phyloP scores from a whole-genome alignment of 1,140 invertebrate genomes.

The Cryptotermes secundus region DNA sequence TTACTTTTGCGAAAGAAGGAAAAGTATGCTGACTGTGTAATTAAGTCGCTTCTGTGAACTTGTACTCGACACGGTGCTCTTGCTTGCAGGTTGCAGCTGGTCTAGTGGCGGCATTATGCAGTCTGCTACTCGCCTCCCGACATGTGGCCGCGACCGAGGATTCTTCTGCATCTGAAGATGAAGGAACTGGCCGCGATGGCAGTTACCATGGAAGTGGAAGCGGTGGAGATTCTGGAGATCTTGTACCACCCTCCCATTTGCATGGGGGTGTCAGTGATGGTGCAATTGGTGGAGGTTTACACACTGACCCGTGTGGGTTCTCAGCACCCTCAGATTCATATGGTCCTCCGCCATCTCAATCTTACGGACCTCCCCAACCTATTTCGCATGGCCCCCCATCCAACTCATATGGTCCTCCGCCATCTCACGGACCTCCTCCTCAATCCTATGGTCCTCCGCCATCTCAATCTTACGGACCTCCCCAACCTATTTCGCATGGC shows the following conservation, averaged over 20 bases:
- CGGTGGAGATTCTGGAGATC: constrained; percentile 12
- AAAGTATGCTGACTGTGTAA: too few relatives aligned
- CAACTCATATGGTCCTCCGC: not conserved
- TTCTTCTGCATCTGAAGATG: not conserved
- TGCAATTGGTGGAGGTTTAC: not conserved
- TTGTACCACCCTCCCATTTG: constrained; percentile 6
- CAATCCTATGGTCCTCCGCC: constrained; percentile 26
- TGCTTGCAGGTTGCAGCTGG: not conserved
- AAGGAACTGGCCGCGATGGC: not conserved
- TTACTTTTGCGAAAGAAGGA: too few relatives aligned
- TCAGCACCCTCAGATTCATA: not conserved
- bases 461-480: not conserved
- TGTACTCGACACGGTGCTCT: too few relatives aligned
- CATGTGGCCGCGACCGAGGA: not conserved
- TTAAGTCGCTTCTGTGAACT: too few relatives aligned
- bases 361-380: not conserved
- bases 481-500: not conserved
- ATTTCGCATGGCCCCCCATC: not conserved
- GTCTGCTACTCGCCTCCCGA: not conserved
- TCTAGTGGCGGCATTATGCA: not conserved
- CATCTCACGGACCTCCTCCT: constrained; percentile 10
- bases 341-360: not conserved
- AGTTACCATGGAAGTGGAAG: constrained; percentile 27
- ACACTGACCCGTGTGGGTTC: not conserved
- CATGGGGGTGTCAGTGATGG: not conserved